Evolutionary conservation across 2,797 vertebrate species (phyloP), one percentile per base, ranked within the genome.

Genomic region (Ctenosaura bakeri): DNA sequence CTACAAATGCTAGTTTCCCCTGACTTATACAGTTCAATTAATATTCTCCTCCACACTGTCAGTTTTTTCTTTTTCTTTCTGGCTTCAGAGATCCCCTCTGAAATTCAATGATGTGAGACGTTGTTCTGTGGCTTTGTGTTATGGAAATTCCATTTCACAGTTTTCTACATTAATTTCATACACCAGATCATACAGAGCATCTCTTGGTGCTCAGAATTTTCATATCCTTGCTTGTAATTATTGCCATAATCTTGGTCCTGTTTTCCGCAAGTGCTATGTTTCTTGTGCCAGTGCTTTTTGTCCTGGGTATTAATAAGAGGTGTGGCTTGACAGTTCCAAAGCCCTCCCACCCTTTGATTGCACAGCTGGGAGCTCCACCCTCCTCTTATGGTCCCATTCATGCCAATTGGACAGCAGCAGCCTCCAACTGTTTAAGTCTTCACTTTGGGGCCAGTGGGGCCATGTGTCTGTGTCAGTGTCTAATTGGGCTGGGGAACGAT

Each of bases 401-500:
- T 90, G 79, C 59, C 87, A 76, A 90, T 83, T 42, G 87, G 71
- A n/a, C 56, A 90, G 29, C 0, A 0, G 20, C 18, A 69, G 77
- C 71, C 42, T 7, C 59, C 85, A 83, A 83, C 88, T 88, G 79
- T 76, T 91, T 85, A 88, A 94, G 62, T 46, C 82, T 87, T 88
- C 90, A 88, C 90, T 46, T 79, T 59, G 84, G 90, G 89, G 91
- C 91, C 66, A 76, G 87, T 62, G 86, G 38, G 46, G 78, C 88
- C 29, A 5, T 1, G 78, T 93, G 87, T 59, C 73, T 86, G 86
- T 91, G 85, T 77, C 86, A 87, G 56, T 69, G 59, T 78, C 80
- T 90, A 90, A 87, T 69, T 90, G 85, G 87, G 62, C 83, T 85
- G 88, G 89, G 94, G 89, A 94, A 88, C 0, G 64, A 91, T 95